Evolutionary conservation across 2,113 vertebrate species (phyloP), one percentile per base, ranked within the genome.

Genomic region (Phyllostomus discolor): DNA sequence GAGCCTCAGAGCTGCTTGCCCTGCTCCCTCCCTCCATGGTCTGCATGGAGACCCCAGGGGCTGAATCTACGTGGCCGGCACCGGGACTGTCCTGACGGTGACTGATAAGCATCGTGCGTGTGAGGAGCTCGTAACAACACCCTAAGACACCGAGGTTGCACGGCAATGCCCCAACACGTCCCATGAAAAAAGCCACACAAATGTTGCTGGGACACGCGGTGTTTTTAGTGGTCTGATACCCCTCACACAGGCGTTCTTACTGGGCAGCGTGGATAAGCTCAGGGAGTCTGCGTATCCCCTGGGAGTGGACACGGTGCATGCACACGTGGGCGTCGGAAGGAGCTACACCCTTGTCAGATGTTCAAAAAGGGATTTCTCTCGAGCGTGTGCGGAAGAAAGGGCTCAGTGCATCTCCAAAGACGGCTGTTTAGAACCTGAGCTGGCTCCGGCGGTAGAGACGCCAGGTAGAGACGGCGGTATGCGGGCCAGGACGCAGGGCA

Each of bases 391-490:
- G 17, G 17, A 48, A 24, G 46, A 54, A 48, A 28, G 9, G 7
- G 10, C 41, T 2, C n/a, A 19, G 10, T 4, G 0, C 2, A 15
- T 16, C 64, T 76, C 33, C 16, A n/a, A 26, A 54, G 15, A 64
- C 28, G 17, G 1, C 20, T 6, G 31, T 41, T 12, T 83, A 4
- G 52, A 16, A 16, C 26, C 38, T 15, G 8, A 35, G 22, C 7
- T 86, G 8, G 7, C 70, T 87, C n/a, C 69, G 4, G 10, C 59
- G 17, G n/a, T 62, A 11, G 2, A 75, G 15, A 15, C n/a, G 10
- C 0, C 1, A 10, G 8, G 14, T 9, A 41, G 38, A 41, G n/a
- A n/a, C n/a, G n/a, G n/a, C 7, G n/a, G 1, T 16, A 7, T 8
- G 38, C 26, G 14, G 31, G 3, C 11, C 10, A 12, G 5, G 15